Evolutionary conservation across 2,888 invertebrate species (phyloP).

Genomic region (Limnephilus lunatus): DNA sequence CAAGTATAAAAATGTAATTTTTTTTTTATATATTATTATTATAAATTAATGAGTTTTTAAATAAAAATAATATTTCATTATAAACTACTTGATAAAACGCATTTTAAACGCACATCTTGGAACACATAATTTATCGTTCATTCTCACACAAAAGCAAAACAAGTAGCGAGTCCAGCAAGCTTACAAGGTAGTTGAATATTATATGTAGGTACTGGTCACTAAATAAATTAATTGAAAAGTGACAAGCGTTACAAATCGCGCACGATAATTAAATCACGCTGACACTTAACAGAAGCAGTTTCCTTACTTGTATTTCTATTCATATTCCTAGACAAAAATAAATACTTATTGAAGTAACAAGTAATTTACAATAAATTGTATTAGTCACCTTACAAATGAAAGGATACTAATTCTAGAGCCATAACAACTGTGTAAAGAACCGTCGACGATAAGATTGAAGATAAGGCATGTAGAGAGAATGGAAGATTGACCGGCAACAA

Average conservation of each 20-base stretch:
- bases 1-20: too few species aligned
- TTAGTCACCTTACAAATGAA: neutral
- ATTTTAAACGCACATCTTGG: too few species aligned
- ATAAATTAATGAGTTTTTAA: too few species aligned
- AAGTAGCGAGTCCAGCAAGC: neutral
- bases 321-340: neutral
- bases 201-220: neutral
- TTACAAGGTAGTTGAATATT: neutral
- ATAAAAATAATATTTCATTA: too few species aligned
- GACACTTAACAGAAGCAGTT: neutral
- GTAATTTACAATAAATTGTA: neutral
- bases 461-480: neutral
- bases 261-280: neutral
- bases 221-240: slow-evolving; percentile 5
- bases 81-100: too few species aligned
- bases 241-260: neutral
- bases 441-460: neutral
- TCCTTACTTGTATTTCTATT: neutral
- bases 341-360: neutral
- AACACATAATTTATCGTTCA: neutral
- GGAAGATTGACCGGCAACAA: neutral
- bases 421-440: neutral
- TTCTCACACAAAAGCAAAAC: neutral
- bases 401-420: neutral
- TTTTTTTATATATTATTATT: too few species aligned